Conservation (phyloP, 2,113 vertebrate genomes). For the Odocoileus hemionus region DNA sequence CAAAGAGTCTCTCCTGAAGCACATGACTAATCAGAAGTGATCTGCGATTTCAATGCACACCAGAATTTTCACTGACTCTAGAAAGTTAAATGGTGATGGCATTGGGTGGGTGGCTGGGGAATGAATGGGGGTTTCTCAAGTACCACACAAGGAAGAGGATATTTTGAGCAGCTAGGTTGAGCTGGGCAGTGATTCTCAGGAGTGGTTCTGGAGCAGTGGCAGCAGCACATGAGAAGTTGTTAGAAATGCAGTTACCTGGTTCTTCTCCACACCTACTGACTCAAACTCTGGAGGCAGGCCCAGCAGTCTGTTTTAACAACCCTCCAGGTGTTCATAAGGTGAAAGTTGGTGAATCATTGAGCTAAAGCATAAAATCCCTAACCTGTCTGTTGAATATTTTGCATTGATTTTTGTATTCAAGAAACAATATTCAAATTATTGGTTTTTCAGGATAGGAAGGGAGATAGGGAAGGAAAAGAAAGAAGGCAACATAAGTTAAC, state of each 20-base stretch:
- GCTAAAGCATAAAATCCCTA: background rate
- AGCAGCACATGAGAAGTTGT: background rate
- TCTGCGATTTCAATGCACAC: background rate
- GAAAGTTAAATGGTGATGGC: accelerated
- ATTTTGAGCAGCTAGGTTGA: background rate
- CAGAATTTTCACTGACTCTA: background rate
- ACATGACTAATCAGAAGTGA: background rate
- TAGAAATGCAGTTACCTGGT: background rate
- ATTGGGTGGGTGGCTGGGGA: background rate
- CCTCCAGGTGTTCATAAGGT: background rate
- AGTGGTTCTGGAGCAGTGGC: background rate
- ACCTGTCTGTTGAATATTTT: background rate
- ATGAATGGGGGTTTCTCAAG: background rate
- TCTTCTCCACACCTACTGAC: background rate
- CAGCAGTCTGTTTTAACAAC: background rate
- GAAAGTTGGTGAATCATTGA: background rate
- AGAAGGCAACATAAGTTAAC: background rate
- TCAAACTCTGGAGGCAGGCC: background rate
- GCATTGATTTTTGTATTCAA: background rate
- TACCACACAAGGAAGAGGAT: background rate
- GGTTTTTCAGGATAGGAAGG: background rate
- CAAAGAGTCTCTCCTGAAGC: background rate
- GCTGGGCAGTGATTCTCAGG: background rate
- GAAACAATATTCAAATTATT: background rate
- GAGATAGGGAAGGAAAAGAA: background rate